Evolutionary conservation across 1,140 invertebrate genomes (phyloP).

Genomic region (Anagrus nilaparvatae): DNA sequence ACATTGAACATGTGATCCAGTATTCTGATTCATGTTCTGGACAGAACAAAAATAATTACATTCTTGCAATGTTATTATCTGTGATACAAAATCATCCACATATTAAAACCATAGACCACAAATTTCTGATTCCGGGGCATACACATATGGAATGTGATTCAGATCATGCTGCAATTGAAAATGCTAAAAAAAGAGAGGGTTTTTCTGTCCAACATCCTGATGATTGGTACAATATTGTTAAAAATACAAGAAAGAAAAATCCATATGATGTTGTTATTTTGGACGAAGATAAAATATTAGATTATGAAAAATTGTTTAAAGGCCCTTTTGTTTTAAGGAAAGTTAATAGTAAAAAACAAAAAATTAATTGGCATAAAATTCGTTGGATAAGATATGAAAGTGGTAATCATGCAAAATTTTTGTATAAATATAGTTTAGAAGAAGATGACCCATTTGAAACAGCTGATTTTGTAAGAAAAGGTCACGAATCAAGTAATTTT

Average conservation of each 20-base stretch:
- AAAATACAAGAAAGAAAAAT: not conserved
- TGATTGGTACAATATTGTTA: not conserved
- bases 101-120: slow-evolving; percentile 9
- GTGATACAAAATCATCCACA: slow-evolving; percentile 11
- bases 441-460: not conserved
- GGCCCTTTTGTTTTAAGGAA: not conserved
- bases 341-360: not conserved
- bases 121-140: slow-evolving; percentile 18
- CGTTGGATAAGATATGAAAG: not conserved
- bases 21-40: slow-evolving; percentile 28
- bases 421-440: not conserved
- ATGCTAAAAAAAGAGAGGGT: slow-evolving; percentile 13
- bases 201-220: not conserved
- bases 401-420: not conserved
- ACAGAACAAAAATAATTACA: slow-evolving; percentile 28
- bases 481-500: not conserved
- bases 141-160: slow-evolving; percentile 20
- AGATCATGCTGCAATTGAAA: slow-evolving; percentile 17
- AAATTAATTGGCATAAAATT: not conserved
- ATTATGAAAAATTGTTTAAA: not conserved
- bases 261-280: not conserved
- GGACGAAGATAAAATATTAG: not conserved
- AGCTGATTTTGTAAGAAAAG: not conserved
- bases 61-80: slow-evolving; percentile 20
- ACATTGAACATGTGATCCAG: slow-evolving; percentile 20